Conservation (phyloP, 37 sponge, comb jelly and placozoan species). For the Hexactinellida sp. region DNA sequence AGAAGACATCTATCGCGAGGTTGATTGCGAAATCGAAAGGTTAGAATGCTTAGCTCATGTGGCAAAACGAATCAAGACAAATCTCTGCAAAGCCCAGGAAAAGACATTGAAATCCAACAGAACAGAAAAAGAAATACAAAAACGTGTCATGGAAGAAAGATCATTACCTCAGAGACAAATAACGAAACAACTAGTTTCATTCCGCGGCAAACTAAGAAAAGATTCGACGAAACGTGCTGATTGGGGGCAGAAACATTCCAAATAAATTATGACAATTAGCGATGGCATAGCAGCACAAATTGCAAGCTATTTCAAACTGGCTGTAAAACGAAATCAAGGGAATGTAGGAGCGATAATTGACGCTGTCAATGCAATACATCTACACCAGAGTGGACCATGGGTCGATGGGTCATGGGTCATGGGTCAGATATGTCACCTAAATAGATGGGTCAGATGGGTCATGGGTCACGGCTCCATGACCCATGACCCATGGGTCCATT, state of each 20-base stretch:
- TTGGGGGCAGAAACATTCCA: neutral
- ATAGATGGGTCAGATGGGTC: too few species aligned
- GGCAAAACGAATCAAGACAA: neutral
- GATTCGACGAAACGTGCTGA: neutral
- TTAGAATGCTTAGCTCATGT: neutral
- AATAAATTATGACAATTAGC: neutral
- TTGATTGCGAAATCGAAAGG: neutral
- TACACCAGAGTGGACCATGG: too few species aligned
- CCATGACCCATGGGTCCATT: too few species aligned
- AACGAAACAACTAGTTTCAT: neutral
- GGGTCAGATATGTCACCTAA: too few species aligned
- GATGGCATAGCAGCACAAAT: neutral
- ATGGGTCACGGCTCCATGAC: too few species aligned
- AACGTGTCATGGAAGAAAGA: neutral
- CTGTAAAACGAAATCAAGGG: neutral
- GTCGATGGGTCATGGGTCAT: too few species aligned
- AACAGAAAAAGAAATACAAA: neutral
- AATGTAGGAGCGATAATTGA: neutral
- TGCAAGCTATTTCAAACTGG: neutral
- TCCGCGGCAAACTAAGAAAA: neutral
- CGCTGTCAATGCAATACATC: neutral
- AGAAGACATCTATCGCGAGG: neutral
- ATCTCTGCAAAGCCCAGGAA: neutral
- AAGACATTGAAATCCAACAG: neutral
- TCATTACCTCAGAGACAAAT: neutral